phyloP scores from a whole-genome alignment of 2,113 vertebrate species.

The Patagioenas fasciata region DNA sequence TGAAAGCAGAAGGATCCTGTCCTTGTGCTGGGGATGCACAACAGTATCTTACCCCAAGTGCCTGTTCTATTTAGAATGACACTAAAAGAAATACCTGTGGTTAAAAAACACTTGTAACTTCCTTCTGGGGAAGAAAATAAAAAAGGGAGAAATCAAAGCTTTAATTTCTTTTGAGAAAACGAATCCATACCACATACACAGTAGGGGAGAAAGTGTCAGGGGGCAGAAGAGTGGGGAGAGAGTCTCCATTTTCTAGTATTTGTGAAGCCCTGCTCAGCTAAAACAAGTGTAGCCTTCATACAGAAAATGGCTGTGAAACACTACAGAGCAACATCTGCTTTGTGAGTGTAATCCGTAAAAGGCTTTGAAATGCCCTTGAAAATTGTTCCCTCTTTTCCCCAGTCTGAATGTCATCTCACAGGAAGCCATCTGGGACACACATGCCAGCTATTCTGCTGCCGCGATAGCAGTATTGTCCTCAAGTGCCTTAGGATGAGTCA shows the following conservation, averaged over 20 bases:
- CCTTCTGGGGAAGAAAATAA: neutral
- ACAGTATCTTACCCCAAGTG: neutral
- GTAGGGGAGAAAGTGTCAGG: neutral
- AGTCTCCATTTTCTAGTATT: neutral
- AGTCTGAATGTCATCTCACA: constrained; percentile 44
- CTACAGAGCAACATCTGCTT: constrained; percentile 46
- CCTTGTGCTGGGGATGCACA: neutral
- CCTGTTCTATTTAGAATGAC: neutral
- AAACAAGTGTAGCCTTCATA: neutral
- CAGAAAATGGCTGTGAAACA: constrained; percentile 36
- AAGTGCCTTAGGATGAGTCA: constrained; percentile 61
- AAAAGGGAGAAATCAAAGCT: neutral
- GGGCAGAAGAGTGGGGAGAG: neutral
- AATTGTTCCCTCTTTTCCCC: constrained; percentile 39
- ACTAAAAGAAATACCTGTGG: neutral
- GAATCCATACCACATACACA: neutral
- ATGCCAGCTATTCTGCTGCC: constrained; percentile 27
- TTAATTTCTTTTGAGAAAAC: neutral
- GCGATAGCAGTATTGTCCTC: constrained; percentile 46
- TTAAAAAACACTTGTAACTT: neutral
- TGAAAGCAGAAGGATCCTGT: neutral
- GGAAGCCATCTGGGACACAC: constrained; percentile 58
- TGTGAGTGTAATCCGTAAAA: constrained; percentile 44
- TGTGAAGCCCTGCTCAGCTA: neutral
- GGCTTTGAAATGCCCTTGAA: constrained; percentile 57